Conservation (phyloP, 2,888 invertebrate species). For the Cataglyphis cursor region DNA sequence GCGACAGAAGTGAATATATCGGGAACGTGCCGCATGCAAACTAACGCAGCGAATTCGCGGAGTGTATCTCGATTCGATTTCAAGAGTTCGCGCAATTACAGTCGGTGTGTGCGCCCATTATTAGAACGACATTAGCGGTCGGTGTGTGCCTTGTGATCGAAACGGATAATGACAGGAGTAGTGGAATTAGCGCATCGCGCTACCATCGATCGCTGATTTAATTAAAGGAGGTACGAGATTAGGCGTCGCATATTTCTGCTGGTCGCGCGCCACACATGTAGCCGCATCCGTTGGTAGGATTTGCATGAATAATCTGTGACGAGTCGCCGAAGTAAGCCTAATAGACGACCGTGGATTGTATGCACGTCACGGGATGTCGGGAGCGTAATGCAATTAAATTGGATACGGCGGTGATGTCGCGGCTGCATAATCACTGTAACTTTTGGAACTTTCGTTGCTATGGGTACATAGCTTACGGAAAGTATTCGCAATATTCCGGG, state of each 20-base stretch:
- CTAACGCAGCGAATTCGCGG: conserved; percentile 39
- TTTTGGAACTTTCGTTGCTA: conserved; percentile 45
- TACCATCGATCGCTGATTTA: conserved; percentile 75
- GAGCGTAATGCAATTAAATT: conserved; percentile 45
- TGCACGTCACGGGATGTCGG: conserved; percentile 49
- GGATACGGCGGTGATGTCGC: conserved; percentile 37
- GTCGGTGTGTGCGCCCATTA: conserved; percentile 62
- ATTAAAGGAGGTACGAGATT: conserved; percentile 74
- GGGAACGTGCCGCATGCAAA: conserved; percentile 40
- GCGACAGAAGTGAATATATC: conserved; percentile 45
- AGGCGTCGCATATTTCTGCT: conserved; percentile 54
- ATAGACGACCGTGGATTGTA: conserved; percentile 48
- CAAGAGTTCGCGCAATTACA: conserved; percentile 67
- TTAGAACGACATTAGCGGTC: conserved; percentile 70
- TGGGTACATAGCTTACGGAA: conserved; percentile 11
- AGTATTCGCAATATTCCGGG: conserved; percentile 20
- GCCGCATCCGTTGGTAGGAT: conserved; percentile 48
- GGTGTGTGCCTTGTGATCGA: conserved; percentile 76
- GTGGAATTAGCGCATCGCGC: conserved; percentile 71
- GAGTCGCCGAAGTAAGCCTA: conserved; percentile 52
- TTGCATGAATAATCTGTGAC: conserved; percentile 63
- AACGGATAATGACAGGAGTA: conserved; percentile 75
- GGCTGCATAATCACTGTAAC: conserved; percentile 43
- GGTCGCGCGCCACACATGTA: conserved; percentile 36
- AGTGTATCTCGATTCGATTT: conserved; percentile 65